Conservation (phyloP, 2,113 vertebrate genomes). For the Elaphurus davidianus region DNA sequence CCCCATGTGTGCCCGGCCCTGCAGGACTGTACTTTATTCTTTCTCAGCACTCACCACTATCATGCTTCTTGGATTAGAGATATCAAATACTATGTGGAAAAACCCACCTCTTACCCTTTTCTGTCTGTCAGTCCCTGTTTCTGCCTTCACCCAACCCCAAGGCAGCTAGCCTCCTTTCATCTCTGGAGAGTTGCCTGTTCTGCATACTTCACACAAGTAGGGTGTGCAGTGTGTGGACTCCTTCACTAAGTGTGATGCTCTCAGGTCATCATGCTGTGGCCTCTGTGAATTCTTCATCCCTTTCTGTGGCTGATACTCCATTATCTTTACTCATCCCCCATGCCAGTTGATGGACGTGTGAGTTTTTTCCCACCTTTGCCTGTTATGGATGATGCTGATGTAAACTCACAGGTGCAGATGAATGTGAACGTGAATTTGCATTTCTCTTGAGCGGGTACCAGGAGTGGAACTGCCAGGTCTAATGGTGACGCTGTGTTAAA, state of each 20-base stretch:
- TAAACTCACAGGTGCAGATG: background rate
- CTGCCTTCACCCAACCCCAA: background rate
- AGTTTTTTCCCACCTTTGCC: background rate
- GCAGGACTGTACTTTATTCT: background rate
- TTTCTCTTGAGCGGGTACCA: background rate
- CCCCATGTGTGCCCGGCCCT: accelerated
- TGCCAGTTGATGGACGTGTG: background rate
- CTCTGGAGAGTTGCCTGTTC: background rate
- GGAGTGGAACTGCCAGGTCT: background rate
- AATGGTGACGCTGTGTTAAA: background rate
- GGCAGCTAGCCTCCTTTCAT: background rate
- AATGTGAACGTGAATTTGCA: background rate
- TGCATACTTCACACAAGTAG: background rate
- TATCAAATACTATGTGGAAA: background rate
- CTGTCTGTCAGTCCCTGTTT: background rate
- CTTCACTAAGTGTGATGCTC: background rate
- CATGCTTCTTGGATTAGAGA: background rate
- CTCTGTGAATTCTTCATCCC: background rate
- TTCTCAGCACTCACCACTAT: background rate
- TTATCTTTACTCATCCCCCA: background rate
- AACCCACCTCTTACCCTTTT: background rate
- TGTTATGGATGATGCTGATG: background rate
- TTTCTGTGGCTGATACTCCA: background rate
- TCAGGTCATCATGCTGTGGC: background rate
- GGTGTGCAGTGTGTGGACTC: too few relatives aligned